These are phyloP conservation scores for Diloba caeruleocephala DNA, from an alignment of 2,888 invertebrate genomes.

Conservation along the genomic window DNA sequence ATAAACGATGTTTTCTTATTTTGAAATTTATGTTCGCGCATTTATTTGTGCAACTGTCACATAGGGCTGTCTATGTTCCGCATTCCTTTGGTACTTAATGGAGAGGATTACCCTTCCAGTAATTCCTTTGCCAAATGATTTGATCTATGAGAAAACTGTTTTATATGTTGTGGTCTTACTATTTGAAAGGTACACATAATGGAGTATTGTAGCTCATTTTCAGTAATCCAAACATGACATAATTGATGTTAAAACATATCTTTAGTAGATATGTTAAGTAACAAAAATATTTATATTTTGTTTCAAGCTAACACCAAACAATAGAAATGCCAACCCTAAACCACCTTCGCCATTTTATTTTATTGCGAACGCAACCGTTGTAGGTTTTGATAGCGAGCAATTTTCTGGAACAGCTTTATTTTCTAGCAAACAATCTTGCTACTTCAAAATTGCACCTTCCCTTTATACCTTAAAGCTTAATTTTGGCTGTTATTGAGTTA, in stretches of 20 bases:
- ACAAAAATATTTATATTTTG: too few species aligned
- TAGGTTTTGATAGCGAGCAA: conserved; percentile 59
- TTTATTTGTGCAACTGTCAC: conserved; percentile 64
- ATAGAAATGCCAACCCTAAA: conserved; percentile 47
- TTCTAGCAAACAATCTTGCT: conserved; percentile 65
- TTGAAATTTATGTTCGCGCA: conserved; percentile 73
- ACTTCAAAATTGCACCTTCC: conserved; percentile 51
- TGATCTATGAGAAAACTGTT: conserved; percentile 34
- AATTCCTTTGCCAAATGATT: conserved; percentile 28
- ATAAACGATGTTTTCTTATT: conserved; percentile 74
- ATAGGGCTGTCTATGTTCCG: conserved; percentile 50
- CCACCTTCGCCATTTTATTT: conserved; percentile 75
- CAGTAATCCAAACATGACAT: neutral
- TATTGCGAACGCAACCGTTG: conserved; percentile 75
- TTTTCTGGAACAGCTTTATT: conserved; percentile 81
- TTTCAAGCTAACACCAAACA: conserved; percentile 2
- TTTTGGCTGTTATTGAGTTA: conserved; percentile 54
- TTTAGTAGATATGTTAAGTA: neutral
- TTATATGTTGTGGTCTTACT: conserved; percentile 22
- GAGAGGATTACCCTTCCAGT: conserved; percentile 31
- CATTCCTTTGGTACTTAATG: conserved; percentile 41
- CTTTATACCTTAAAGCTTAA: conserved; percentile 52
- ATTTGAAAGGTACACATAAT: conserved; percentile 22
- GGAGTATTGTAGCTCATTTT: conserved; percentile 6
- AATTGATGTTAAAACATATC: neutral